Conservation (phyloP, 1,140 invertebrate genomes). For the Bombus sylvicola region DNA sequence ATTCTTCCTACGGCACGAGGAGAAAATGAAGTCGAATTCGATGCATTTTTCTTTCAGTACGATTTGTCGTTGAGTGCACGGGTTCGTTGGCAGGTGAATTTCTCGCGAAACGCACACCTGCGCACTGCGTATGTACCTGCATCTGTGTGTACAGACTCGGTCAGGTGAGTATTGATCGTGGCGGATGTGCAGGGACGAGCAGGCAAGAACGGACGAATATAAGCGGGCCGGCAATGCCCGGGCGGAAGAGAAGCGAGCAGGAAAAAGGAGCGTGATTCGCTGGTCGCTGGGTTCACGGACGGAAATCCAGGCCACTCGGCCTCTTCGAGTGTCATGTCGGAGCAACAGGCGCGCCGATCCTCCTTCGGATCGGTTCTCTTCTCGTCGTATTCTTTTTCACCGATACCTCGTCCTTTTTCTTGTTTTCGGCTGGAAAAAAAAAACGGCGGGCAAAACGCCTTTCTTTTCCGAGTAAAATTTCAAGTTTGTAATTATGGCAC, state of each 20-base stretch:
- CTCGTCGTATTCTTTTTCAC: not conserved
- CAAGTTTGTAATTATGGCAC: too few species aligned
- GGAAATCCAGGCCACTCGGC: constrained; percentile 17
- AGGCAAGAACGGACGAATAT: constrained; percentile 41
- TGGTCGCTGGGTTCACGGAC: not conserved
- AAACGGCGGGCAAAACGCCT: fast-evolving
- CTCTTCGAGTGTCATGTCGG: not conserved
- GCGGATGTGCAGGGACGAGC: constrained; percentile 57
- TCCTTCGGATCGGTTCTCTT: not conserved
- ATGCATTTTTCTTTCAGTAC: not conserved
- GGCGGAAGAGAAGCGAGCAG: constrained; percentile 14
- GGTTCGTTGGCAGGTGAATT: constrained; percentile 5
- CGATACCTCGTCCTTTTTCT: not conserved
- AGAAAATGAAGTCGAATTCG: too few species aligned
- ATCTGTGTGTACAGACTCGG: constrained; percentile 44
- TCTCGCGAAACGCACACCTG: constrained; percentile 28
- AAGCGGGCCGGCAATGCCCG: constrained; percentile 43
- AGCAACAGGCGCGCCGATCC: constrained; percentile 36
- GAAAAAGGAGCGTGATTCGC: not conserved
- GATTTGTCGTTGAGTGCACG: too few species aligned
- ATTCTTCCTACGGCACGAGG: too few species aligned
- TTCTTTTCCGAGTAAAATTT: too few species aligned
- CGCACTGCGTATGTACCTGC: constrained; percentile 47
- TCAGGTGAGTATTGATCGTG: constrained; percentile 73
- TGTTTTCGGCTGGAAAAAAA: not conserved